phyloP scores from a whole-genome alignment of 2,113 vertebrate genomes.

The Nyctibius bracteatus region DNA sequence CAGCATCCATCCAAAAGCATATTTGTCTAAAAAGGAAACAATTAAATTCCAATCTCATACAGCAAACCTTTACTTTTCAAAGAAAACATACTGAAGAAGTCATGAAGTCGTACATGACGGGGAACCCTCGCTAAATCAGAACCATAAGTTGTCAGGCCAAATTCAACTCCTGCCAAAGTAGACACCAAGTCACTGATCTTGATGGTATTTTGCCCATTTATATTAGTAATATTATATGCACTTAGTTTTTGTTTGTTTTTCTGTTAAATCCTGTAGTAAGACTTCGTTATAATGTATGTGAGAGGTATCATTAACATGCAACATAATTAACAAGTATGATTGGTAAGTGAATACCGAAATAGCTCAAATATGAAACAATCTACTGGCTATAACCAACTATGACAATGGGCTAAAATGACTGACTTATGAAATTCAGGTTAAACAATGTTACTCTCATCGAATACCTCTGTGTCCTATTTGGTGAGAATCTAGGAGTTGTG shows the following conservation, averaged over 20 bases:
- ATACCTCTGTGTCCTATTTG: neutral
- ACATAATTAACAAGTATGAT: neutral
- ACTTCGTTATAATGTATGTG: neutral
- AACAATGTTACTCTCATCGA: neutral
- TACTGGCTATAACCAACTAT: neutral
- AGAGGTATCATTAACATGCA: neutral
- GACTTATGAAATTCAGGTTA: neutral
- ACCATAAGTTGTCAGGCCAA: slow-evolving; percentile 8
- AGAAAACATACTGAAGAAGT: slow-evolving; percentile 68
- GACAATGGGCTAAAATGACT: neutral
- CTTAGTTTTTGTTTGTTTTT: slow-evolving; percentile 34
- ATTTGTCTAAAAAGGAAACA: slow-evolving; percentile 84
- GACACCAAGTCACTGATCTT: neutral
- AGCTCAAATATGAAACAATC: neutral
- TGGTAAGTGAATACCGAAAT: neutral
- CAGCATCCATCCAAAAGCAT: slow-evolving; percentile 73
- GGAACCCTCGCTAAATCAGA: slow-evolving; percentile 25
- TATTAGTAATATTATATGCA: neutral
- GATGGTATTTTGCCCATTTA: neutral
- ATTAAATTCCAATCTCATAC: slow-evolving; percentile 76
- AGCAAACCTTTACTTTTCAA: slow-evolving; percentile 67
- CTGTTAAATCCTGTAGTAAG: neutral
- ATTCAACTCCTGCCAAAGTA: neutral
- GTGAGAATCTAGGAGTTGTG: neutral
- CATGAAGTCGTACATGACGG: neutral